Evolutionary conservation across 2,113 vertebrate species (phyloP).

Genomic region (Ictalurus punctatus): DNA sequence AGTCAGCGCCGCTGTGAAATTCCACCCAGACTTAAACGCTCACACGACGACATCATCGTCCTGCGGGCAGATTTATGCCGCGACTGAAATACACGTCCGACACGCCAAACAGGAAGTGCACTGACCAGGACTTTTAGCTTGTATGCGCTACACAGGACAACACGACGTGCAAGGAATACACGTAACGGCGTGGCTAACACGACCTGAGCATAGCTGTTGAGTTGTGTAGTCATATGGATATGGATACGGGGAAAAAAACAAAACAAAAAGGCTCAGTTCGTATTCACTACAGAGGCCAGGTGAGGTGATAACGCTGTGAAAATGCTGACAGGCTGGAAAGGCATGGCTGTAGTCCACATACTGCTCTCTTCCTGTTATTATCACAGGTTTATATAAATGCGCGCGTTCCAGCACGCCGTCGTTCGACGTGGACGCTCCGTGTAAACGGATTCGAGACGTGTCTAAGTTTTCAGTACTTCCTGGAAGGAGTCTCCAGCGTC

Average conservation of each 20-base stretch:
- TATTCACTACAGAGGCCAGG: not conserved
- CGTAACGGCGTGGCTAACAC: not conserved
- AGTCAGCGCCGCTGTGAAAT: constrained; percentile 29
- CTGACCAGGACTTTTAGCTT: not conserved
- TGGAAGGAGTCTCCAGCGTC: not conserved
- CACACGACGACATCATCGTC: not conserved
- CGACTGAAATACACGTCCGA: not conserved
- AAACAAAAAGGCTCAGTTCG: not conserved
- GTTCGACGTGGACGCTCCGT: not conserved
- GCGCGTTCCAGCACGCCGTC: not conserved
- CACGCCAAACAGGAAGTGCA: too few relatives aligned
- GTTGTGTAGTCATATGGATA: not conserved
- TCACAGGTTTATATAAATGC: too few relatives aligned
- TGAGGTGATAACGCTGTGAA: not conserved
- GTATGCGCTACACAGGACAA: not conserved
- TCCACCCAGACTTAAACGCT: not conserved
- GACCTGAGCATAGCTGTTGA: not conserved
- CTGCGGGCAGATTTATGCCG: not conserved
- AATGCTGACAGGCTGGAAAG: not conserved
- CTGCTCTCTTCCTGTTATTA: not conserved
- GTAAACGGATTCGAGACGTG: not conserved
- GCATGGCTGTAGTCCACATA: not conserved
- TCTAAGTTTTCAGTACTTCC: not conserved
- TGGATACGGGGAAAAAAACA: not conserved
- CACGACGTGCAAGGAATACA: not conserved